Conservation (phyloP, 2,888 invertebrate species). For the Agriotes lineatus region DNA sequence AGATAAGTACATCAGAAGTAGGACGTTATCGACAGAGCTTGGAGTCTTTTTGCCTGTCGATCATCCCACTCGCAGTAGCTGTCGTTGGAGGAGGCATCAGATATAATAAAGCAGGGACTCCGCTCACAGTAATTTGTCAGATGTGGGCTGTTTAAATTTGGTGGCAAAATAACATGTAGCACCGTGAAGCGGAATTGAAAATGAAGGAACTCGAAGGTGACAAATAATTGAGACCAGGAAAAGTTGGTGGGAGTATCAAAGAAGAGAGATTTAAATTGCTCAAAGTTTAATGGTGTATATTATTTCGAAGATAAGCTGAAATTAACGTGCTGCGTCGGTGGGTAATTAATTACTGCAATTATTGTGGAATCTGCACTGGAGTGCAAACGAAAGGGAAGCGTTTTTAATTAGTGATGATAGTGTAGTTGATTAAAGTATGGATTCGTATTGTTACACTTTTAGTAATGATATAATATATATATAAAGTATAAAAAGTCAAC, state of each 20-base stretch:
- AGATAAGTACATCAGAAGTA: constrained; percentile 21
- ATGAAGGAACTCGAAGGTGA: not conserved
- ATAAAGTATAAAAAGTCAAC: no score
- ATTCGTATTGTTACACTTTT: no score
- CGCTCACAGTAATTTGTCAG: not conserved
- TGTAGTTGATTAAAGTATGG: no score
- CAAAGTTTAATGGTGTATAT: not conserved
- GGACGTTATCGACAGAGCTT: constrained; percentile 17
- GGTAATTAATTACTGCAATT: not conserved
- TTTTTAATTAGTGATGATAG: no score
- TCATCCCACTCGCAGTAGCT: not conserved
- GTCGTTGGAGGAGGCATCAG: not conserved
- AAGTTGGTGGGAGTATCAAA: constrained; percentile 3
- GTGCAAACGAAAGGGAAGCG: no score
- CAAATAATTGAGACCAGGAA: constrained; percentile 1
- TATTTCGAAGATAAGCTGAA: not conserved
- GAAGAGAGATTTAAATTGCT: constrained; percentile 1
- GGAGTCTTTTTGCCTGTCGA: not conserved
- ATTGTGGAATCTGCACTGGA: no score
- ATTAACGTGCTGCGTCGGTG: not conserved
- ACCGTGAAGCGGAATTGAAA: not conserved
- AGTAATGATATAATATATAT: no score
- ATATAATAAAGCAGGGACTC: not conserved
- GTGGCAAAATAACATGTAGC: not conserved
- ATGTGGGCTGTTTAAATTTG: not conserved